A percentile compares a stretch with the other conserved stretches of the same genome.
Evolutionary conservation across 2,113 vertebrate species (phyloP).

Genomic region (Rhipidura dahli): DNA sequence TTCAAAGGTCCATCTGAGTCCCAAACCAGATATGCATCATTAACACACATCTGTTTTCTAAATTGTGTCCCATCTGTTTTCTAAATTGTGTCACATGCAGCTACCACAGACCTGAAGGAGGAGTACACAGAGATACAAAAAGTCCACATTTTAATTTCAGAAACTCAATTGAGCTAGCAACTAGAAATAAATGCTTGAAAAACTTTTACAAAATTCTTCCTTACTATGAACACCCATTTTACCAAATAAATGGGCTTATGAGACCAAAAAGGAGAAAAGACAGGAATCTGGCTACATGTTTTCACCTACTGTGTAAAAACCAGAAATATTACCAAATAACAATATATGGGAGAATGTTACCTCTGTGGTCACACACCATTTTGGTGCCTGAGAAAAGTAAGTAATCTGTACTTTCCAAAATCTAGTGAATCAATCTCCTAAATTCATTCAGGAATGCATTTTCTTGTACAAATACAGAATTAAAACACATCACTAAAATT

Average conservation of each 20-base stretch:
- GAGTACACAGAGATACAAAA: background rate
- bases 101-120: background rate
- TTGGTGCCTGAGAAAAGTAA: background rate
- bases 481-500: background rate
- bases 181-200: background rate
- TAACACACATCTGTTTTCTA: background rate
- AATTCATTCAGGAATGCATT: background rate
- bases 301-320: background rate
- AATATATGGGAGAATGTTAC: background rate
- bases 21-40: background rate
- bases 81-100: background rate
- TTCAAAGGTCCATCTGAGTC: background rate
- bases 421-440: background rate
- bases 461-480: background rate
- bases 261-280: background rate
- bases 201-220: background rate
- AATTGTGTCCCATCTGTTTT: background rate
- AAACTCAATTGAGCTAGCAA: background rate
- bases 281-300: background rate
- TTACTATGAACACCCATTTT: background rate
- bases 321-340: background rate
- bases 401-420: background rate
- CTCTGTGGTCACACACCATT: rapidly evolving
- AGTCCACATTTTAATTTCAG: background rate
- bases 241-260: background rate